These are phyloP conservation scores for Haliclona indistincta DNA, from an alignment of 37 sponge, comb jelly and placozoan species.

Conservation along the genomic window DNA sequence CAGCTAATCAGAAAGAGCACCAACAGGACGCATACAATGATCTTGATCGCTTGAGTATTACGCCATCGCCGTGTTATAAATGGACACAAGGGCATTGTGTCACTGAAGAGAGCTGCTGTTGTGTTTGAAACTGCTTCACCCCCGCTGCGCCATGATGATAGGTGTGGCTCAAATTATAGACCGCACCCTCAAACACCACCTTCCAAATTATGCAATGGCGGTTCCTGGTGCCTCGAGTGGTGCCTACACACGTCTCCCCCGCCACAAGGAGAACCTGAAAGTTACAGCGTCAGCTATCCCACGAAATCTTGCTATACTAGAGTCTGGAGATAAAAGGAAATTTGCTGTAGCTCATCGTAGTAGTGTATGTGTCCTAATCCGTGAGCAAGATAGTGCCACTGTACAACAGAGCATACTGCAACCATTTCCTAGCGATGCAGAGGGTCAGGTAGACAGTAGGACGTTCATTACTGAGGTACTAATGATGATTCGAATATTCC, in stretches of 20 bases:
- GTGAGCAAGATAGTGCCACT: not conserved
- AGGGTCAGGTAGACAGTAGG: not conserved
- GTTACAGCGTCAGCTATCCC: constrained; percentile 16
- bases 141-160: too few relatives aligned
- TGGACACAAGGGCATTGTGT: too few relatives aligned
- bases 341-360: constrained; percentile 38
- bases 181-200: too few relatives aligned
- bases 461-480: constrained; percentile 3
- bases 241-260: constrained; percentile 1
- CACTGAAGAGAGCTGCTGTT: too few relatives aligned
- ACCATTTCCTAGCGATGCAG: not conserved
- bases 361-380: not conserved
- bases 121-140: too few relatives aligned
- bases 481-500: too few relatives aligned
- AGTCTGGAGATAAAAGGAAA: not conserved
- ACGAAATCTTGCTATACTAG: constrained; percentile 17
- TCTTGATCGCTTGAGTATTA: too few relatives aligned
- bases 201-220: too few relatives aligned
- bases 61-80: too few relatives aligned
- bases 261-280: constrained; percentile 3
- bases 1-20: too few relatives aligned
- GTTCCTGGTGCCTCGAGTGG: not conserved
- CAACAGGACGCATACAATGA: too few relatives aligned
- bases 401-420: not conserved
- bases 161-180: too few relatives aligned